These are phyloP conservation scores for Mellivora capensis DNA, from an alignment of 2,113 vertebrate species.

Conservation along the genomic window DNA sequence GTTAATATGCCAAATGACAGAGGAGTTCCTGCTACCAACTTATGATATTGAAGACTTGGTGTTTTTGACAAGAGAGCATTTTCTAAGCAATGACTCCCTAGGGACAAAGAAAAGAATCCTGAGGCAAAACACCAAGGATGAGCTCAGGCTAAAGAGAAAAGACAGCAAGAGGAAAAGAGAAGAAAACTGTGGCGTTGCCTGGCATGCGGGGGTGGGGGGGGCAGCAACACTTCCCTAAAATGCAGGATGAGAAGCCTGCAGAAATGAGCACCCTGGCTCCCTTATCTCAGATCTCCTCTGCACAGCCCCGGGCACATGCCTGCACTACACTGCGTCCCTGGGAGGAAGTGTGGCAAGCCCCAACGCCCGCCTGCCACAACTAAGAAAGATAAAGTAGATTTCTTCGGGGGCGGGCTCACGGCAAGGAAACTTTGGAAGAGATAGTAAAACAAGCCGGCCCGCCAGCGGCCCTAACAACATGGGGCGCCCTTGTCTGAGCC, in stretches of 20 bases:
- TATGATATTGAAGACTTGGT: background rate
- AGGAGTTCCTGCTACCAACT: background rate
- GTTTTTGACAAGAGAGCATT: slow-evolving; percentile 45
- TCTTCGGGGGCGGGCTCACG: background rate
- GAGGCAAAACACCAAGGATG: background rate
- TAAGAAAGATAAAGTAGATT: slow-evolving; percentile 33
- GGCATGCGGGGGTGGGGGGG: background rate
- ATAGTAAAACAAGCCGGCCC: background rate
- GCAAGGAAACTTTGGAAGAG: background rate
- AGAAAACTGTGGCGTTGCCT: background rate
- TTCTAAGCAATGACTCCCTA: slow-evolving; percentile 40
- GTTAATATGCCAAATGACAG: slow-evolving; percentile 11
- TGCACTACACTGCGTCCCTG: background rate
- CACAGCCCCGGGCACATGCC: background rate
- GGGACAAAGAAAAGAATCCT: background rate
- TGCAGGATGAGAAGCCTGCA: slow-evolving; percentile 56
- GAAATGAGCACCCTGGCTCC: background rate
- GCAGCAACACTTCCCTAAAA: slow-evolving; percentile 68
- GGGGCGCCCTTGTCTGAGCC: background rate
- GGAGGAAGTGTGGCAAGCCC: slow-evolving; percentile 68
- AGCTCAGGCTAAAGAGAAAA: background rate
- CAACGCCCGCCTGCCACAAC: slow-evolving; percentile 16
- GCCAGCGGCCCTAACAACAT: background rate
- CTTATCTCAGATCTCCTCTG: slow-evolving; percentile 42
- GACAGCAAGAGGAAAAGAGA: background rate